phyloP scores from a whole-genome alignment of 37 sponge, comb jelly and placozoan species.

The Beroe ovata region DNA sequence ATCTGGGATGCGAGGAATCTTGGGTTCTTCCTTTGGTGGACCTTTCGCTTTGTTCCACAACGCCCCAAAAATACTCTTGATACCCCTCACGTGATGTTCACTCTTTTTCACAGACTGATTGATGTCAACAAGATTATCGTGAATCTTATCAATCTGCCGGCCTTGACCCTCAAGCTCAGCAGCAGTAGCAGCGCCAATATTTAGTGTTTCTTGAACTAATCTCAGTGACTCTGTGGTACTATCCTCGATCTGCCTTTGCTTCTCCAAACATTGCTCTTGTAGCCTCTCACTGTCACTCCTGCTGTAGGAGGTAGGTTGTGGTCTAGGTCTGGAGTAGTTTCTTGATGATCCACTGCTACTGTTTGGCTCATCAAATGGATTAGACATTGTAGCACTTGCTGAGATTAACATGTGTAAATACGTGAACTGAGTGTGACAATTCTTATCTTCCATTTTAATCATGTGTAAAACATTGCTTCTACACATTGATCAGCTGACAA shows the following conservation, averaged over 20 bases:
- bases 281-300: not conserved
- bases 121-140: conserved; percentile 32
- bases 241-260: conserved; percentile 22
- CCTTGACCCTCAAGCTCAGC: conserved; percentile 49
- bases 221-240: conserved; percentile 58
- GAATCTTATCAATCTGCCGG: conserved; percentile 35
- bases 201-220: conserved; percentile 56
- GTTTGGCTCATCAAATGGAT: conserved; percentile 46
- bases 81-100: conserved; percentile 58
- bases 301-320: conserved; percentile 24
- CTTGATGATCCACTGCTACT: not conserved
- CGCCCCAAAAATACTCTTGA: conserved; percentile 58
- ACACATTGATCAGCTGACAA: too few species aligned
- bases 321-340: conserved; percentile 36
- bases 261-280: conserved; percentile 42
- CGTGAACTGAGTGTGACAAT: too few species aligned
- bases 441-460: too few species aligned
- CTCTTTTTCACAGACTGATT: conserved; percentile 53
- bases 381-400: conserved; percentile 42
- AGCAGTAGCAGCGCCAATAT: conserved; percentile 54
- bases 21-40: conserved; percentile 17
- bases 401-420: too few species aligned
- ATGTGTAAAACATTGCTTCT: too few species aligned
- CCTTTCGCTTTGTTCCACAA: conserved; percentile 37
- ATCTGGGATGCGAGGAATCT: not conserved